Conservation (phyloP, 2,113 vertebrate genomes). For the Pipa parva region DNA sequence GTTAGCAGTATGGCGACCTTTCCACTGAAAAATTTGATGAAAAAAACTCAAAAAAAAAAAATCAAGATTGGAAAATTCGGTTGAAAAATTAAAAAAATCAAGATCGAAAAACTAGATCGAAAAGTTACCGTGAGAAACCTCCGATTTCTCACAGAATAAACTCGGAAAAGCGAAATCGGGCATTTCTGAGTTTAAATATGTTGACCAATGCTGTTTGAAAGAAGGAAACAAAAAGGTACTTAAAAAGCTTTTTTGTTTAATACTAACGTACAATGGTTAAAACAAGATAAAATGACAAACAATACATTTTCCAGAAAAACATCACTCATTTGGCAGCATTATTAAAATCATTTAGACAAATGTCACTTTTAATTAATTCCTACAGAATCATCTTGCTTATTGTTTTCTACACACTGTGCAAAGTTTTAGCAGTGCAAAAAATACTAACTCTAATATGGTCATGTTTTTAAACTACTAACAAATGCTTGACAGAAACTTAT, state of each 20-base stretch:
- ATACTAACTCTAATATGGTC: constrained; percentile 21
- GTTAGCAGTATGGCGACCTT: too few relatives aligned
- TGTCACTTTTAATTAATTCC: constrained; percentile 5
- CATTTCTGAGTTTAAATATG: too few relatives aligned
- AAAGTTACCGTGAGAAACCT: too few relatives aligned
- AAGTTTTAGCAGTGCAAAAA: constrained; percentile 22
- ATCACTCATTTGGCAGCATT: not conserved
- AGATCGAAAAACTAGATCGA: too few relatives aligned
- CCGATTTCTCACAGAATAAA: too few relatives aligned
- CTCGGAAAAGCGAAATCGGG: too few relatives aligned
- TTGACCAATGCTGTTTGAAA: not conserved
- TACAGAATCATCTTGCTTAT: not conserved
- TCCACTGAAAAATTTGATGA: too few relatives aligned
- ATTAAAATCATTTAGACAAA: not conserved
- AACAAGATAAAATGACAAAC: not conserved
- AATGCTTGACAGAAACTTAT: constrained; percentile 14
- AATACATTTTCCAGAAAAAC: not conserved
- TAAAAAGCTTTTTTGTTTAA: not conserved
- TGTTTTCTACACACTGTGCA: constrained; percentile 3
- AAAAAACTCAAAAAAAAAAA: too few relatives aligned
- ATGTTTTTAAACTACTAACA: not conserved
- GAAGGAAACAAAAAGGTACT: not conserved
- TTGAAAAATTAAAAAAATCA: too few relatives aligned
- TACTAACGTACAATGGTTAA: not conserved
- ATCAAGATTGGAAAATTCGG: too few relatives aligned